Evolutionary conservation across 2,888 invertebrate genomes (phyloP).

Genomic region (Acronicta leporina): DNA sequence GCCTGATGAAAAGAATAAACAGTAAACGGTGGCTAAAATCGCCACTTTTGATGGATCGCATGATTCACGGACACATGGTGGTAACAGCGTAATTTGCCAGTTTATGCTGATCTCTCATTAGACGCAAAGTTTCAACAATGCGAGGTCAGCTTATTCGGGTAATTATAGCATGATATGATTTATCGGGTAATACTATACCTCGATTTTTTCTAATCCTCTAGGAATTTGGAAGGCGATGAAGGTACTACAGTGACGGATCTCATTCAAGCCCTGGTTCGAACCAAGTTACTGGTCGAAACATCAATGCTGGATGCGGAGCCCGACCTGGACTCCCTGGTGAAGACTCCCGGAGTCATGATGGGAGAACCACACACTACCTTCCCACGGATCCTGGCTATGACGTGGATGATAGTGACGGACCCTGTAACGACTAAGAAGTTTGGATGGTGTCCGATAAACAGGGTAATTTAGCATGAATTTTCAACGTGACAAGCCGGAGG

Average conservation of each 20-base stretch:
- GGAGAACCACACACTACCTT: slow-evolving; percentile 80
- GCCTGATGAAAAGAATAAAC: too few relatives aligned
- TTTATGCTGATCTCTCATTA: too few relatives aligned
- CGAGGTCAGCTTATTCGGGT: too few relatives aligned
- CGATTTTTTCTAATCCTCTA: slow-evolving; percentile 32
- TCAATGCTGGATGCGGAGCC: slow-evolving; percentile 77
- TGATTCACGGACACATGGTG: too few relatives aligned
- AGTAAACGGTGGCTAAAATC: too few relatives aligned
- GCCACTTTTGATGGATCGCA: too few relatives aligned
- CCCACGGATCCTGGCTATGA: slow-evolving; percentile 74
- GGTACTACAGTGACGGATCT: slow-evolving; percentile 69
- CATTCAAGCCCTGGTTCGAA: slow-evolving; percentile 68
- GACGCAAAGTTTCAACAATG: too few relatives aligned
- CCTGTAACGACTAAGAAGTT: slow-evolving; percentile 68
- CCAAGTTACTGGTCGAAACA: slow-evolving; percentile 76
- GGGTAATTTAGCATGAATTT: slow-evolving; percentile 57
- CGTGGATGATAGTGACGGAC: slow-evolving; percentile 78
- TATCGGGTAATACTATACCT: neutral
- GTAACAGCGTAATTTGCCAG: too few relatives aligned
- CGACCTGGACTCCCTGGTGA: slow-evolving; percentile 74
- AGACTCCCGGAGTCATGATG: slow-evolving; percentile 76
- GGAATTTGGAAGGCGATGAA: slow-evolving; percentile 81
- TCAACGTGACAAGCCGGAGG: too few relatives aligned
- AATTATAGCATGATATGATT: too few relatives aligned
- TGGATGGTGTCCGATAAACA: slow-evolving; percentile 79